phyloP scores from a whole-genome alignment of 1,140 invertebrate genomes.

The Pseudoatta argentina region DNA sequence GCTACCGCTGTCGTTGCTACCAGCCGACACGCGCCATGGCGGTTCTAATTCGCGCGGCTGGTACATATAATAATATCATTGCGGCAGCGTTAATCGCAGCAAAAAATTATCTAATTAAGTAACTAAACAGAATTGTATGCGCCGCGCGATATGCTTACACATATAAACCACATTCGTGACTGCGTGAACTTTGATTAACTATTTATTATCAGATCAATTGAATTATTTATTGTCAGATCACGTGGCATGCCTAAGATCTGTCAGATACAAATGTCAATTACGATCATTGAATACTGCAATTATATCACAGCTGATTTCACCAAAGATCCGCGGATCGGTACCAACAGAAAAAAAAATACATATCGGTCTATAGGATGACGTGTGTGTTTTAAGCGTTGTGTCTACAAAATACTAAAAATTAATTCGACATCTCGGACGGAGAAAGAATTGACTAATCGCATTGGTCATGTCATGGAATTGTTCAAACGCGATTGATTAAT shows the following conservation, averaged over 20 bases:
- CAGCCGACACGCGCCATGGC: conserved; percentile 20
- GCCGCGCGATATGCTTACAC: not conserved
- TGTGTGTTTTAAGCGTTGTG: too few species aligned
- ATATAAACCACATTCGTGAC: not conserved
- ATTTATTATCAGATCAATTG: not conserved
- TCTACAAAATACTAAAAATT: too few species aligned
- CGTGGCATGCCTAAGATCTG: not conserved
- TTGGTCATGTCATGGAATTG: too few species aligned
- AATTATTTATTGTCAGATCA: conserved; percentile 9
- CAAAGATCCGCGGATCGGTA: not conserved
- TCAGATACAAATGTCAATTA: not conserved
- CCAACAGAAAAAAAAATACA: not conserved
- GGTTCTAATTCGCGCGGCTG: conserved; percentile 55
- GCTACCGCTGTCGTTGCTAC: not conserved
- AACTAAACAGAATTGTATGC: conserved; percentile 60
- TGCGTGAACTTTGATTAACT: not conserved
- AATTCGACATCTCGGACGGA: too few species aligned
- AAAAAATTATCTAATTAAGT: conserved; percentile 66
- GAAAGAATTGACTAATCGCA: too few species aligned
- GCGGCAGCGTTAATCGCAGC: not conserved
- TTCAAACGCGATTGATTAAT: too few species aligned
- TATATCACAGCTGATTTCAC: not conserved
- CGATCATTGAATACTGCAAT: not conserved
- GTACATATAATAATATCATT: conserved; percentile 52
- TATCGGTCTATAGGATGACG: not conserved